Evolutionary conservation across 1,140 invertebrate genomes (phyloP), one percentile per base, ranked within the genome.

Genomic region (Mizuhopecten yessoensis): DNA sequence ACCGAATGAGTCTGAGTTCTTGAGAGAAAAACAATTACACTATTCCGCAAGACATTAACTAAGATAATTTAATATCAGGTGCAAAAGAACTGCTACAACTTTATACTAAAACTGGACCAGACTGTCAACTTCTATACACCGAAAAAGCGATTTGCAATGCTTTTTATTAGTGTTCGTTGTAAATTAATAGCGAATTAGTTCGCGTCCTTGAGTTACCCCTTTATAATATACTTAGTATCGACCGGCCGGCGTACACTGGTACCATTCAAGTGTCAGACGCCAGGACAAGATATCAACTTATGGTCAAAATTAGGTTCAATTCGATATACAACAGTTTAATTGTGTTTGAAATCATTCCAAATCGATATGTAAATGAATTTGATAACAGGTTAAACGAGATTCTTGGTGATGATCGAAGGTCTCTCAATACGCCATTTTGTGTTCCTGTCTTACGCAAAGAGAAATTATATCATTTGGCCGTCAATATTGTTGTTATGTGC

Each of bases 171-270:
- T 75, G 57, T 75, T n/a, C 17, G 23, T 75, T 75, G 57, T 75
- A 75, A 75, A 75, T 75, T 75, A 29, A 75, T 75, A 75, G 57
- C 23, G 23, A n/a, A n/a, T 75, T 75, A 75, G n/a, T 75, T 75
- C 57, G 57, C 57, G 57, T 75, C 57, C 57, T 75, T 75, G 57
- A 75, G 29, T 75, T 29, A 75, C 57, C n/a, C 57, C n/a, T 75
- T 29, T 75, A 29, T 75, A 75, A 75, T 75, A 75, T 75, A 29
- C 57, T 75, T 75, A 75, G 57, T 75, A 75, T 75, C 57, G 57
- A 75, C n/a, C 57, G 23, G n/a, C n/a, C 57, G 57, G n/a, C n/a
- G n/a, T n/a, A 75, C n/a, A n/a, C 1, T 75, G 23, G 57, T 17
- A 75, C 1, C 29, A 5, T 29, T 29, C 15, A n/a, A 29, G 57